Base-by-base conservation (phyloP, 1,140 invertebrate genomes). In the Musca vetustissima region DNA sequence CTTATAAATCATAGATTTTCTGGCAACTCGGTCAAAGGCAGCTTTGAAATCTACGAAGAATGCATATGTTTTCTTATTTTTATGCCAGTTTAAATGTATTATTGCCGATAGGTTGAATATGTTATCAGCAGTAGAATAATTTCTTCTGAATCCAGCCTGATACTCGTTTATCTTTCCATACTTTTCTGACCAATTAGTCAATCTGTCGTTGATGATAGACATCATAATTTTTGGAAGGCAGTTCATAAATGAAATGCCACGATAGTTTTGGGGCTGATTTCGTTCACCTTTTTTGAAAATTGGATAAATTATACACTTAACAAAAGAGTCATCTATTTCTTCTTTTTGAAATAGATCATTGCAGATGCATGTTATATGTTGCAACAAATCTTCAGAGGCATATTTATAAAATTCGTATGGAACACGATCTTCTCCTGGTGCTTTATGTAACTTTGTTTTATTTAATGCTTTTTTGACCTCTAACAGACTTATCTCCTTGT, bases 21-120 rank as follows among this genome's bases (percentile, higher is more conserved):
- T 4, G 1, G 21, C 13, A 21, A 55, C 52, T 4, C 52, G 8
- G 22, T 55, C 52, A 55, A 55, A 55, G 2, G 21, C 52, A 3
- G 52, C 52, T 15, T 55, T 24, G 22, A 55, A 55, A 55, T 22
- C 52, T 15, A 55, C 52, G 21, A 55, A 55, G 14, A 55, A 55
- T 21, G 52, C 21, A 13, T 55, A 55, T 4, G 22, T 24, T 55
- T 55, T 24, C 11, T 55, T 55, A 4, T 55, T 52, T 21, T 52
- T 4, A 3, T n/a, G 3, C 8, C n/a, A 21, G 13, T 55, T 55
- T 11, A 22, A 14, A 24, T 24, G 13, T 4, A 24, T 4, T 55
- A 22, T 14, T 22, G 21, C 2, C 11, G 52, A 22, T 55, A 43
- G 11, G 36, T 13, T 43, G 11, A 43, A 43, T 43, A 13, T 43